A percentile compares a stretch with the other conserved stretches of the same genome.
Evolutionary conservation across 2,888 invertebrate genomes (phyloP).

Genomic region (Andricus curvator): DNA sequence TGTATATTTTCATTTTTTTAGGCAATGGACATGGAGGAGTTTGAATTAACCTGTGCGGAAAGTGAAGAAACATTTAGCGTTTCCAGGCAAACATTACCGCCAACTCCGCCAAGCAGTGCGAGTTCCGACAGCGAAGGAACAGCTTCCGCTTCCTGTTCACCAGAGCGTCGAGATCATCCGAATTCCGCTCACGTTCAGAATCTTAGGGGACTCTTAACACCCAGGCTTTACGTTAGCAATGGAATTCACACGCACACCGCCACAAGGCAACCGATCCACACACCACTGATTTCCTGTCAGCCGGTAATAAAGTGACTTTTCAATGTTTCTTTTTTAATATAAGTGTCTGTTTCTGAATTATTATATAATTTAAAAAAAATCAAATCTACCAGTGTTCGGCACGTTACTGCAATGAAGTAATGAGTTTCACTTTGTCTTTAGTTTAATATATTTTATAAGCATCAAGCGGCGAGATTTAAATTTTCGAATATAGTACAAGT

Average conservation of each 20-base stretch:
- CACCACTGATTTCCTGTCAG: slow-evolving; percentile 92
- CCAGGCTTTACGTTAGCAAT: slow-evolving; percentile 71
- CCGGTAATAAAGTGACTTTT: slow-evolving; percentile 81
- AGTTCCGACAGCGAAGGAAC: slow-evolving; percentile 91
- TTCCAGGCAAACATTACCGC: slow-evolving; percentile 83
- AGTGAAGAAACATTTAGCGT: slow-evolving; percentile 59
- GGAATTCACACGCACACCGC: slow-evolving; percentile 83
- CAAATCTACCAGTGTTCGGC: no score
- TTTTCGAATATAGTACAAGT: no score
- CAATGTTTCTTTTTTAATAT: not conserved
- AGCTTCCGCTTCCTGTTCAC: slow-evolving; percentile 81
- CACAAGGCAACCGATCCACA: slow-evolving; percentile 91
- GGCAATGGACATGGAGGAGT: slow-evolving; percentile 69
- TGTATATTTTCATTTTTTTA: slow-evolving; percentile 52
- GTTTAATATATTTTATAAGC: no score
- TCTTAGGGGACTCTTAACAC: slow-evolving; percentile 70
- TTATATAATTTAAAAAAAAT: no score
- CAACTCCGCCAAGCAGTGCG: slow-evolving; percentile 92
- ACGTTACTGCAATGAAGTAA: no score
- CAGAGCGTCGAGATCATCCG: slow-evolving; percentile 74
- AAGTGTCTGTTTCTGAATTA: no score
- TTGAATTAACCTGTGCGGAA: slow-evolving; percentile 58
- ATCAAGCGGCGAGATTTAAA: no score
- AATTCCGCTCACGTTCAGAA: slow-evolving; percentile 71
- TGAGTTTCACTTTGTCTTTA: no score